Evolutionary conservation across 2,113 vertebrate genomes (phyloP).

Genomic region (Theristicus caerulescens): DNA sequence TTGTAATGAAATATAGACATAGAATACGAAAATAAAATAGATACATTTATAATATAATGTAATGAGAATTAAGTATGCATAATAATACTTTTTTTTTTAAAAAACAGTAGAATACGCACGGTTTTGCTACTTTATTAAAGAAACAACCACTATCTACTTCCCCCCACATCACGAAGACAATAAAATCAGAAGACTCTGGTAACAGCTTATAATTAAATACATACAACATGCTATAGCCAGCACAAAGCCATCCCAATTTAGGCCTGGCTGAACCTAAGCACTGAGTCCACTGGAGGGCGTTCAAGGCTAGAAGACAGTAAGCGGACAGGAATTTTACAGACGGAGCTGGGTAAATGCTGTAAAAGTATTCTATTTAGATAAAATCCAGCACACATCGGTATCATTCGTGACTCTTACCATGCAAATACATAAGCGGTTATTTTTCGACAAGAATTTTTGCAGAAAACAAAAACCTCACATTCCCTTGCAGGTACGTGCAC

Average conservation of each 20-base stretch:
- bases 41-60: not conserved
- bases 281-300: conserved; percentile 54
- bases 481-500: not conserved
- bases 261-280: not conserved
- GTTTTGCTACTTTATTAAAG: not conserved
- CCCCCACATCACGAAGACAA: not conserved
- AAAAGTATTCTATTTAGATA: not conserved
- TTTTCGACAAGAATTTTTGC: not conserved
- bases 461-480: not conserved
- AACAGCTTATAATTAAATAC: not conserved
- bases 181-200: not conserved
- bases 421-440: not conserved
- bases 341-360: not conserved
- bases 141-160: fast-evolving
- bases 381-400: not conserved
- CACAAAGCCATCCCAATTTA: not conserved
- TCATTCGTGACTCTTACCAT: not conserved
- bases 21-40: not conserved
- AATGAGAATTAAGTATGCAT: not conserved
- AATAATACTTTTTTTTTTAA: not conserved
- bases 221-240: not conserved
- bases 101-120: not conserved
- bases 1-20: not conserved
- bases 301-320: not conserved
- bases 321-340: not conserved